A percentile compares a stretch with the other conserved stretches of the same genome.
Evolutionary conservation across 2,888 invertebrate species (phyloP).

Genomic region (Dusona sp.): DNA sequence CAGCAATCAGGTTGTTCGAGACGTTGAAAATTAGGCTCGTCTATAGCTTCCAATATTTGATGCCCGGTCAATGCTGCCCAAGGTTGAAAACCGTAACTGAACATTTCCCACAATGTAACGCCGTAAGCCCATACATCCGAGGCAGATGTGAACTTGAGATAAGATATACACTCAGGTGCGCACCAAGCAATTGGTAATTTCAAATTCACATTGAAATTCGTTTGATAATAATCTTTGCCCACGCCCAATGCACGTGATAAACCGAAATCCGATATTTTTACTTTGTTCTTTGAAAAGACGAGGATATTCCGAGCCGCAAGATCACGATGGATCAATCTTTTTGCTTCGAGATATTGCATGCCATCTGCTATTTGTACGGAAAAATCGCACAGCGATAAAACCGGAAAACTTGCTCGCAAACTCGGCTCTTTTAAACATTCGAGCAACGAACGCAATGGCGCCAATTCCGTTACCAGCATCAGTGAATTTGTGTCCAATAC

Average conservation of each 20-base stretch:
- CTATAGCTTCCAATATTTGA: slow-evolving; percentile 97
- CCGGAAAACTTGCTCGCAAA: slow-evolving; percentile 95
- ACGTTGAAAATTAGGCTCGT: slow-evolving; percentile 95
- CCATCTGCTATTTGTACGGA: slow-evolving; percentile 98
- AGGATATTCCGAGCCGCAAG: slow-evolving; percentile 98
- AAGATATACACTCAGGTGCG: slow-evolving; percentile 99
- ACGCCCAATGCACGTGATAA: slow-evolving; percentile 97
- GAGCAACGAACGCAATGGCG: slow-evolving; percentile 96
- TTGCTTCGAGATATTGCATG: slow-evolving; percentile 98
- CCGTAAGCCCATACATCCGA: slow-evolving; percentile 99
- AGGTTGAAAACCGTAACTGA: slow-evolving; percentile 99
- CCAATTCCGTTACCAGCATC: slow-evolving; percentile 95
- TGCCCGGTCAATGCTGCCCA: slow-evolving; percentile 98
- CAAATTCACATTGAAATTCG: slow-evolving; percentile 98
- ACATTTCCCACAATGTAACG: slow-evolving; percentile 99
- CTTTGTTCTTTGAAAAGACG: slow-evolving; percentile 97
- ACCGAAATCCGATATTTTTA: slow-evolving; percentile 99
- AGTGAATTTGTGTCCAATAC: slow-evolving; percentile 96
- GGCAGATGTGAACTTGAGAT: slow-evolving; percentile 97
- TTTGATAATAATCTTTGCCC: slow-evolving; percentile 99
- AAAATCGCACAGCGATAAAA: slow-evolving; percentile 96
- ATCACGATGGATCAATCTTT: slow-evolving; percentile 98
- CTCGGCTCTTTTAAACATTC: slow-evolving; percentile 98
- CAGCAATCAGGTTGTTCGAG: slow-evolving; percentile 97
- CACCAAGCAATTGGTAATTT: slow-evolving; percentile 99